phyloP scores from a whole-genome alignment of 1,140 invertebrate species.

The Dysdera silvatica region DNA sequence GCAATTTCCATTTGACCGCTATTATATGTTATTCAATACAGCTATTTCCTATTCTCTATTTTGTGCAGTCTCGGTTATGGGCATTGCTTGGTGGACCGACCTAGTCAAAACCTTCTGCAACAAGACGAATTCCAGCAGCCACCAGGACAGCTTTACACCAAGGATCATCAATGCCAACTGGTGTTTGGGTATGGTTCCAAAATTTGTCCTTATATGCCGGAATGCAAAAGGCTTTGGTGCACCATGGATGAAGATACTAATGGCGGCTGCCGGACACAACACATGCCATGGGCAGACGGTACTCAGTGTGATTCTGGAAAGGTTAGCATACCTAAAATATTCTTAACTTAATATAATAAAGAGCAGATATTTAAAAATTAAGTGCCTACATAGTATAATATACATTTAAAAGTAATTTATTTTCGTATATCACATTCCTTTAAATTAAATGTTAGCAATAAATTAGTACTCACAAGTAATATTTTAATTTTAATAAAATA shows the following conservation, averaged over 20 bases:
- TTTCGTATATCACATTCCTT: too few species aligned
- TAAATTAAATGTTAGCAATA: too few species aligned
- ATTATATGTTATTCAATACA: too few species aligned
- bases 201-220: constrained; percentile 62
- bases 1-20: too few species aligned
- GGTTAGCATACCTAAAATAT: neutral
- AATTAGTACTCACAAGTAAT: too few species aligned
- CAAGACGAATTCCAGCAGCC: constrained; percentile 23
- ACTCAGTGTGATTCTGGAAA: constrained; percentile 59
- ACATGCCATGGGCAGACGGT: constrained; percentile 89
- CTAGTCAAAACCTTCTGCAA: constrained; percentile 46
- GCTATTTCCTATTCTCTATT: too few species aligned
- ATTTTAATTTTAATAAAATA: too few species aligned
- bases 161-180: constrained; percentile 68
- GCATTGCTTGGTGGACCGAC: constrained; percentile 57
- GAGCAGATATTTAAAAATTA: neutral
- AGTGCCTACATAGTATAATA: neutral
- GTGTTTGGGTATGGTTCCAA: constrained; percentile 60
- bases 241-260: constrained; percentile 45
- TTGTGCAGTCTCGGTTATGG: constrained; percentile 57
- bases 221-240: constrained; percentile 75
- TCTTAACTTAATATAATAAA: neutral
- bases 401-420: too few species aligned
- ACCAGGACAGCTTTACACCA: constrained; percentile 60
- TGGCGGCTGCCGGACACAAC: constrained; percentile 65